Evolutionary conservation across 53 echinoderm and acorn worm genomes (phyloP).

Genomic region (Pentamera pediparva): DNA sequence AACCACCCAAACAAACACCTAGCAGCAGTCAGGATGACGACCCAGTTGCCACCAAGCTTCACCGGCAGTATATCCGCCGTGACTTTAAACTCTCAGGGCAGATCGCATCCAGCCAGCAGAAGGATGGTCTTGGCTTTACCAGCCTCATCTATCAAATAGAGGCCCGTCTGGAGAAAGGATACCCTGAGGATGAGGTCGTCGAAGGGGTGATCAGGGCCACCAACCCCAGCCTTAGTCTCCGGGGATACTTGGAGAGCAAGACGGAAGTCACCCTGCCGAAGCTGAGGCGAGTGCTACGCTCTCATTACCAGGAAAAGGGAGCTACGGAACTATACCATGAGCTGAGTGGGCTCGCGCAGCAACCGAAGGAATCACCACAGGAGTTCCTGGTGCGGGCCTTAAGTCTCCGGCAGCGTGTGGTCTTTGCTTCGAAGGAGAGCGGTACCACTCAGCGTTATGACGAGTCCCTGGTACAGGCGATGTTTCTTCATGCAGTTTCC

Average conservation of each 20-base stretch:
- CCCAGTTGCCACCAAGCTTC: too few species aligned
- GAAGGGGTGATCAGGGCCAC: constrained; percentile 15
- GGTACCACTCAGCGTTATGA: constrained; percentile 15
- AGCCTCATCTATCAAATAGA: constrained; percentile 17
- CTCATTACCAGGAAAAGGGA: constrained; percentile 36
- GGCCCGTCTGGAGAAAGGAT: not conserved
- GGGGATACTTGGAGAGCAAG: not conserved
- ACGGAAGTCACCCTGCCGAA: not conserved
- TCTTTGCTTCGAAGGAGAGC: constrained; percentile 36
- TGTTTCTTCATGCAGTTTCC: constrained; percentile 29
- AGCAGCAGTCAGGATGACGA: too few species aligned
- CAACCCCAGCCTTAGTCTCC: not conserved
- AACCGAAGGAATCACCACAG: constrained; percentile 20
- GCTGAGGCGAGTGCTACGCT: not conserved
- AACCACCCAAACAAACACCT: too few species aligned
- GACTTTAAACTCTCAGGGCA: constrained; percentile 10
- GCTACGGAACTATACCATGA: constrained; percentile 46
- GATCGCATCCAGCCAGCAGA: not conserved
- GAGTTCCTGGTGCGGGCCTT: constrained; percentile 29
- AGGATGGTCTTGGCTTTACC: constrained; percentile 1
- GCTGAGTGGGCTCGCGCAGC: constrained; percentile 8
- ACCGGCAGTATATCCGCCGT: not conserved
- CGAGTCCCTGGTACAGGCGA: constrained; percentile 22
- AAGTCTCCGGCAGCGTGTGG: constrained; percentile 15
- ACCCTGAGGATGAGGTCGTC: constrained; percentile 11